Base-by-base conservation (phyloP, 2,113 vertebrate genomes). In the Sapayoa aenigma region DNA sequence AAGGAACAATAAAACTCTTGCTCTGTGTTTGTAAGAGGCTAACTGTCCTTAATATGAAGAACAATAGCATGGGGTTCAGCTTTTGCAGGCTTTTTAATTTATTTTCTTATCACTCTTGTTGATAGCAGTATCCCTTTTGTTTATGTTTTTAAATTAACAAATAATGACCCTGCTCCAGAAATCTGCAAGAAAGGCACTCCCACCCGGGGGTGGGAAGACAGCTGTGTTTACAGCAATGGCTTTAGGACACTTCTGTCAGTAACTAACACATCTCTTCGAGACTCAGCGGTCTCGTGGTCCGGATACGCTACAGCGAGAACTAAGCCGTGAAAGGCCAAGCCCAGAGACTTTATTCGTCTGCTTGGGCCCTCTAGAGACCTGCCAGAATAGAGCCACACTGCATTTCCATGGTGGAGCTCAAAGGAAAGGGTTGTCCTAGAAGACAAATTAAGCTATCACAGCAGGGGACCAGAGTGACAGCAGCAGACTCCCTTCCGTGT, bases 221-320 rank as follows among this genome's bases (percentile, higher is more conserved):
- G 80, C 84, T 87, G 67, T 73, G 58, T 89, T 89, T 95, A 85
- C 49, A 68, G 59, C 49, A 71, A 47, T 35, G 71, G 58, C 78
- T 66, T 76, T 47, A 31, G 49, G 33, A 83, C 71, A 66, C 20
- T 58, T 73, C 58, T 82, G 58, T 56, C 81, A 53, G 50, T 76
- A 83, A 68, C 77, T 75, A 84, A 85, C 24, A 79, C 44, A 82
- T 49, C 55, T 63, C 65, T 50, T 67, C 60, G 56, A 92, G 73
- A 55, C 49, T 82, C n/a, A 41, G 71, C 1, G 2, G 22, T 71
- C 35, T 79, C 74, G 58, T 11, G 11, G 28, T 73, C 71, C 2
- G 2, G 74, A 87, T 55, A 76, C 0, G 0, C 39, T 82, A 69
- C 1, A 7, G 41, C 0, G 0, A 87, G 42, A 89, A 44, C 37